These are phyloP conservation scores for Eledone cirrhosa DNA, from an alignment of 2,888 invertebrate genomes.

Conservation along the genomic window DNA sequence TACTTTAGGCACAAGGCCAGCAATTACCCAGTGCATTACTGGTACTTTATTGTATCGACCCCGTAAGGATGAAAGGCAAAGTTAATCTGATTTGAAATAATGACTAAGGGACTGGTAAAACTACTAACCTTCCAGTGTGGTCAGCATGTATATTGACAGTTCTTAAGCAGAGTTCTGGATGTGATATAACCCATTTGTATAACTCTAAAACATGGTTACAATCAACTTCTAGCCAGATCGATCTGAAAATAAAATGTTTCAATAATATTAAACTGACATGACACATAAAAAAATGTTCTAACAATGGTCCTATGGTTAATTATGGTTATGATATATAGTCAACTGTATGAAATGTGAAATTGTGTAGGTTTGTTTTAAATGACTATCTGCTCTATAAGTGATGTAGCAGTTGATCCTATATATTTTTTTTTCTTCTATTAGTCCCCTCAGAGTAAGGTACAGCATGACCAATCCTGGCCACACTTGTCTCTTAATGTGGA, in stretches of 20 bases:
- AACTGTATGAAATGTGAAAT: too few relatives aligned
- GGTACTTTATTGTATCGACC: not conserved
- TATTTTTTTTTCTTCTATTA: too few relatives aligned
- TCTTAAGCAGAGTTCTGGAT: not conserved
- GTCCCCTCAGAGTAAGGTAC: too few relatives aligned
- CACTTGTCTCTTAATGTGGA: too few relatives aligned
- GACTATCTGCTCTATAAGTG: too few relatives aligned
- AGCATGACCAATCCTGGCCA: too few relatives aligned
- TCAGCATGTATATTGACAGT: slow-evolving; percentile 8
- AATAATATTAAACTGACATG: not conserved
- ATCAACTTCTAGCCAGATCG: slow-evolving; percentile 7
- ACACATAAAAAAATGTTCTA: not conserved
- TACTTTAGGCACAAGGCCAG: too few relatives aligned
- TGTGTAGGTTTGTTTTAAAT: too few relatives aligned
- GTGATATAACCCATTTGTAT: not conserved
- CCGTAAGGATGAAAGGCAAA: not conserved
- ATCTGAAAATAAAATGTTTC: not conserved
- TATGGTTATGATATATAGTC: too few relatives aligned
- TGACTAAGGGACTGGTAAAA: too few relatives aligned
- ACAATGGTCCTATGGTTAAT: not conserved
- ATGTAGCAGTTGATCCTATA: too few relatives aligned
- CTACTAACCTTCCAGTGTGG: slow-evolving; percentile 2
- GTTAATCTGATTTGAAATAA: not conserved
- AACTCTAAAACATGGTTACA: not conserved
- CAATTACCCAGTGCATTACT: too few relatives aligned